phyloP scores from a whole-genome alignment of 2,888 invertebrate genomes.

The Ellobium chinense region DNA sequence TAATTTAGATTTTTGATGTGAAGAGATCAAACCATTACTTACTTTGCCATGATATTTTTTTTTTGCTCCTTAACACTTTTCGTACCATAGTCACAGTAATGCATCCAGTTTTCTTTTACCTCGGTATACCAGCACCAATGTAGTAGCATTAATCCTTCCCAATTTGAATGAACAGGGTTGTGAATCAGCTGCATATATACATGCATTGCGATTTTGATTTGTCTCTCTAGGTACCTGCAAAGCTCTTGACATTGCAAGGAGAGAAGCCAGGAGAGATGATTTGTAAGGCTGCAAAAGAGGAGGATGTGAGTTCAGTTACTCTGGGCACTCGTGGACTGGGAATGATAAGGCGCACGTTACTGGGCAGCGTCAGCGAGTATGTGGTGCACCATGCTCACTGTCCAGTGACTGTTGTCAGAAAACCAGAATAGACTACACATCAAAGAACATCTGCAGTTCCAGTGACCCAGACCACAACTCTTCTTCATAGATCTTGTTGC shows the following conservation, averaged over 20 bases:
- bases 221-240: constrained; percentile 17
- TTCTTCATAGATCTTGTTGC: too few species aligned
- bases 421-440: too few species aligned
- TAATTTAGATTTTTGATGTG: too few species aligned
- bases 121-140: not conserved
- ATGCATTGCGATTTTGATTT: too few species aligned
- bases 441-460: too few species aligned
- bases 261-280: constrained; percentile 45
- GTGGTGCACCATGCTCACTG: constrained; percentile 47
- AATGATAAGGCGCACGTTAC: constrained; percentile 43
- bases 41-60: too few species aligned
- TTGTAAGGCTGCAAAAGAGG: constrained; percentile 30
- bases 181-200: too few species aligned
- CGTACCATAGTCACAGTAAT: too few species aligned
- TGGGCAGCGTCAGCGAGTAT: constrained; percentile 51
- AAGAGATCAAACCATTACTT: too few species aligned
- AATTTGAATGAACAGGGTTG: too few species aligned
- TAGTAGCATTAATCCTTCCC: not conserved
- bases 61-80: too few species aligned
- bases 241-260: constrained; percentile 30
- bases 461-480: too few species aligned
- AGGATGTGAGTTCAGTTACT: constrained; percentile 28
- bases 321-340: constrained; percentile 50
- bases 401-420: constrained; percentile 44
- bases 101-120: not conserved